phyloP scores from a whole-genome alignment of 53 echinoderm and acorn worm species.

The Zoroaster sp. region DNA sequence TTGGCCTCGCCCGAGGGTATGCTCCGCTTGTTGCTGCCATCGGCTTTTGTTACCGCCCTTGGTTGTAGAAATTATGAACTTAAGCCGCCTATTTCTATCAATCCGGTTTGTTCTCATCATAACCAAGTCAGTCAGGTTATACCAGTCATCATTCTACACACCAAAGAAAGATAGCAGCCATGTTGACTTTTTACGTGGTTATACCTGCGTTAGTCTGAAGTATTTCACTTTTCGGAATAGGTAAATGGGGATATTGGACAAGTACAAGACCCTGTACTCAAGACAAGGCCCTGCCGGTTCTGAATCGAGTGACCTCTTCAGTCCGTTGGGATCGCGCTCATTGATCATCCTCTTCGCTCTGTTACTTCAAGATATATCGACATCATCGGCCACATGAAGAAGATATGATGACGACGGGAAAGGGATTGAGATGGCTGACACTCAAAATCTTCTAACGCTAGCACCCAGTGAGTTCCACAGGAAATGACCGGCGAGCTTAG shows the following conservation, averaged over 20 bases:
- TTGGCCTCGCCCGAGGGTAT: slow-evolving; percentile 22
- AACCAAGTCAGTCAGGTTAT: background rate
- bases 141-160: slow-evolving; percentile 48
- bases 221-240: slow-evolving; percentile 31
- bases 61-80: slow-evolving; percentile 38
- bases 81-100: slow-evolving; percentile 60
- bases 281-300: slow-evolving; percentile 46
- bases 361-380: slow-evolving; percentile 59
- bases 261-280: slow-evolving; percentile 67
- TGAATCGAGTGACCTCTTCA: slow-evolving; percentile 51
- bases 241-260: slow-evolving; percentile 57
- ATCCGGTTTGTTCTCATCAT: slow-evolving; percentile 43
- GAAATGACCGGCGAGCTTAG: background rate
- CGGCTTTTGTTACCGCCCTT: background rate
- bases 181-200: slow-evolving; percentile 54
- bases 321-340: slow-evolving; percentile 43
- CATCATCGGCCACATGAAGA: slow-evolving; percentile 45
- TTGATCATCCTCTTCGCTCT: slow-evolving; percentile 51
- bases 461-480: background rate
- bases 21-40: slow-evolving; percentile 30
- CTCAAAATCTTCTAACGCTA: background rate
- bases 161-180: slow-evolving; percentile 38
- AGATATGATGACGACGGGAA: background rate
- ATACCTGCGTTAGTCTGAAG: background rate
- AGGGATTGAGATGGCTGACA: background rate